Base-by-base conservation (phyloP, 64 coral and sea anemone genomes). In the Anthopleura sola region DNA sequence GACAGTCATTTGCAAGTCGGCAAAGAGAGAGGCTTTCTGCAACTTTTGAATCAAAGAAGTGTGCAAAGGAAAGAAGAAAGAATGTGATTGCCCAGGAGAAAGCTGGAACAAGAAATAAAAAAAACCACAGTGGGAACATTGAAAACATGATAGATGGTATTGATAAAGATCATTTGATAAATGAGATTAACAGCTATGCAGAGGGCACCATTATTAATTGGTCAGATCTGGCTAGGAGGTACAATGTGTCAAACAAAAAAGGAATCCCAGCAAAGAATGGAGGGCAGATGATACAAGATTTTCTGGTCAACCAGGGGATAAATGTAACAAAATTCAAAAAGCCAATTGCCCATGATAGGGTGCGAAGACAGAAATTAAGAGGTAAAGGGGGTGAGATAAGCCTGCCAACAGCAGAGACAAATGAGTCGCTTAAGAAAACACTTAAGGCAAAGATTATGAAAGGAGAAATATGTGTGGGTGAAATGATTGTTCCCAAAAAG, bases 201-300 rank as follows among this genome's bases (percentile, higher is more conserved):
- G 77, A 88, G 82, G 87, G 51, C 15, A 50, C 21, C 1, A 88
- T 82, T 36, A 78, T 88, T 0, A 69, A 82, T 39, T 86, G 84
- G 84, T 56, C 55, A 56, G 49, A 76, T n/a, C 28, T 87, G 12
- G 86, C 71, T 6, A 79, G 86, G 75, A 87, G 31, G 34, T 79
- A 87, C 28, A 53, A 86, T 53, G 57, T 87, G 11, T 18, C 13
- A 36, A 87, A 87, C 49, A 86, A 53, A 82, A 82, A 47, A 20
- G 68, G 85, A 50, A 7, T 21, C 20, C 50, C 49, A n/a, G 85
- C 85, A 55, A 86, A 77, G 29, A 86, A 86, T 75, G 85, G 66
- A 12, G 85, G 85, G n/a, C 85, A 86, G 33, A 75, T 85, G 8
- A 36, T 60, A 37, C 83, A 85, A 37, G 83, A 64, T 58, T 85